These are phyloP conservation scores for Cheirogaleus major DNA, from an alignment of 2,797 vertebrate species.

Conservation along the genomic window DNA sequence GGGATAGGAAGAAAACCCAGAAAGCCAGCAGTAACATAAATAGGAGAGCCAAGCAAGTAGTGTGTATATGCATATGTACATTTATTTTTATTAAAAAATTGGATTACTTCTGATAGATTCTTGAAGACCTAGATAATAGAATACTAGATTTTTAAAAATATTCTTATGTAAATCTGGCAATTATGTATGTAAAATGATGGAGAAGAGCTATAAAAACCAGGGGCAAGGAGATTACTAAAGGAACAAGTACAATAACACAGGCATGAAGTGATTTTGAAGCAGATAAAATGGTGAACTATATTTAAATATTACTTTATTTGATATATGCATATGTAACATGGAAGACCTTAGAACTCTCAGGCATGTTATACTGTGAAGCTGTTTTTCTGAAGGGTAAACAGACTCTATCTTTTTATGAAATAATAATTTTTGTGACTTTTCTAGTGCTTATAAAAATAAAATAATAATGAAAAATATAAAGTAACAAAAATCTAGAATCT, in stretches of 20 bases:
- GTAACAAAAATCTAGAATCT: not conserved
- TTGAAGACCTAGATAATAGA: not conserved
- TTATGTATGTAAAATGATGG: not conserved
- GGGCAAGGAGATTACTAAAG: not conserved
- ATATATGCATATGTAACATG: not conserved
- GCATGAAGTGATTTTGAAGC: not conserved
- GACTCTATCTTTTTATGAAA: not conserved
- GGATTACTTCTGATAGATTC: not conserved
- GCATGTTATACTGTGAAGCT: not conserved
- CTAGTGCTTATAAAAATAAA: not conserved
- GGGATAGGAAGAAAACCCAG: not conserved
- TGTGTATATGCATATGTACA: not conserved
- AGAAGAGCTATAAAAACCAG: not conserved
- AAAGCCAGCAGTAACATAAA: not conserved
- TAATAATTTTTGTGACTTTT: not conserved
- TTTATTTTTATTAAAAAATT: conserved; percentile 20
- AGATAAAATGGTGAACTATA: not conserved
- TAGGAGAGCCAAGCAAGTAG: not conserved
- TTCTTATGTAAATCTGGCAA: not conserved
- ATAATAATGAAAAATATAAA: conserved; percentile 1
- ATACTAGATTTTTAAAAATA: not conserved
- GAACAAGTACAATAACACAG: not conserved
- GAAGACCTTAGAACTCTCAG: not conserved
- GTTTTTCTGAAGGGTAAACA: not conserved
- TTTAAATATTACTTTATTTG: conserved; percentile 1